Conservation (phyloP, 2,888 invertebrate genomes). For the Phytoseiulus persimilis region DNA sequence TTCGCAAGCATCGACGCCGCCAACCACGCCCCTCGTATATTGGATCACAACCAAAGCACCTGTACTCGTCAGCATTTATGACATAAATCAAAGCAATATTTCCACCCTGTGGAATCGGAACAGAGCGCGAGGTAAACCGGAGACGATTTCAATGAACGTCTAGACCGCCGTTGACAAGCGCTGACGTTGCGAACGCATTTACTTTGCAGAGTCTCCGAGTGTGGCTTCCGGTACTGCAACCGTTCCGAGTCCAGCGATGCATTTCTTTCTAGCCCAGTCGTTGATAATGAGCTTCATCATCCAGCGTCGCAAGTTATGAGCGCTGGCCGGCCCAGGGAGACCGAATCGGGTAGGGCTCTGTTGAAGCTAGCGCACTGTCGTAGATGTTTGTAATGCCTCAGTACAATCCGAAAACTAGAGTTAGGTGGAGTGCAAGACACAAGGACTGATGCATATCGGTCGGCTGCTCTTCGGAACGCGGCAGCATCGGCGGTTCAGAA, state of each 20-base stretch:
- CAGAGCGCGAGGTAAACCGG: neutral
- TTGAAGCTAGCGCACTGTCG: neutral
- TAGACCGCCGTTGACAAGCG: too few relatives aligned
- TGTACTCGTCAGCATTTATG: neutral
- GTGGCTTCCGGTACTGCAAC: neutral
- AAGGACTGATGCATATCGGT: neutral
- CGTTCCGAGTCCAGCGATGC: neutral
- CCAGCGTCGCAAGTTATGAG: neutral
- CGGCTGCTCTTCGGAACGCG: neutral
- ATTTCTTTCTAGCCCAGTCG: neutral
- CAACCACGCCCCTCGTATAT: neutral
- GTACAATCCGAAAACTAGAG: neutral
- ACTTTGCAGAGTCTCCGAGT: neutral
- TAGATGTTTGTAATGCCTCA: neutral
- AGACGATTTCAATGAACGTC: too few relatives aligned
- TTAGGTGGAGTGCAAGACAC: neutral
- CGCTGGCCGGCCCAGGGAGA: neutral
- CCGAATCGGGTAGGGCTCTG: neutral
- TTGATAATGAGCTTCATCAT: neutral
- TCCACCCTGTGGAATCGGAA: neutral
- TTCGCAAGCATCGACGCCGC: neutral
- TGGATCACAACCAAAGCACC: neutral
- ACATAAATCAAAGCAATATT: neutral
- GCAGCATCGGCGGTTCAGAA: neutral
- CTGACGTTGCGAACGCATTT: neutral